phyloP scores from a whole-genome alignment of 2,888 invertebrate genomes.

The Tromatobia lineatoria region DNA sequence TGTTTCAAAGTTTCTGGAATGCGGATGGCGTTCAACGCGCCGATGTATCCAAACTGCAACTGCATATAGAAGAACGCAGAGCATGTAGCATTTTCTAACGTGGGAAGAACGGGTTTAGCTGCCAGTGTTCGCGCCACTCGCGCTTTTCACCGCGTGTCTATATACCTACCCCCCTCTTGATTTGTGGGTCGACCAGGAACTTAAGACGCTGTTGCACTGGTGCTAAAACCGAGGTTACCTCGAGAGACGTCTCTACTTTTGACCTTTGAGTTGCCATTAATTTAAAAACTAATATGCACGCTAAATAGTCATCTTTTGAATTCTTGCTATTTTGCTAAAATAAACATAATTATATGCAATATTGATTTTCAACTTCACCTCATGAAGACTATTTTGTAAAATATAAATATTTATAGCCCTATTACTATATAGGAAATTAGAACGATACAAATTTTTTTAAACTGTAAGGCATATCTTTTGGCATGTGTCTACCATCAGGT shows the following conservation, averaged over 20 bases:
- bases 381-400: background rate
- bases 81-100: conserved; percentile 58
- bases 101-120: conserved; percentile 57
- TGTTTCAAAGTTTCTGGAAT: background rate
- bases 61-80: conserved; percentile 1
- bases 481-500: no score
- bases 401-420: background rate
- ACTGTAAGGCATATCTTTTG: no score
- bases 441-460: no score
- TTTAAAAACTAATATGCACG: background rate
- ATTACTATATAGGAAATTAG: background rate
- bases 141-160: conserved; percentile 54
- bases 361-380: background rate
- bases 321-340: background rate
- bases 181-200: conserved; percentile 50
- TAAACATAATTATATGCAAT: background rate
- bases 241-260: conserved; percentile 13
- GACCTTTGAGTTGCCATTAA: background rate
- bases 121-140: conserved; percentile 34
- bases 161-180: conserved; percentile 5
- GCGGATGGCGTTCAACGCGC: background rate
- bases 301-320: background rate
- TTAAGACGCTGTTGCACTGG: conserved; percentile 25
- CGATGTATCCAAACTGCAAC: conserved; percentile 6
- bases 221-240: background rate